phyloP scores from a whole-genome alignment of 2,888 invertebrate genomes.

The Apamea crenata region DNA sequence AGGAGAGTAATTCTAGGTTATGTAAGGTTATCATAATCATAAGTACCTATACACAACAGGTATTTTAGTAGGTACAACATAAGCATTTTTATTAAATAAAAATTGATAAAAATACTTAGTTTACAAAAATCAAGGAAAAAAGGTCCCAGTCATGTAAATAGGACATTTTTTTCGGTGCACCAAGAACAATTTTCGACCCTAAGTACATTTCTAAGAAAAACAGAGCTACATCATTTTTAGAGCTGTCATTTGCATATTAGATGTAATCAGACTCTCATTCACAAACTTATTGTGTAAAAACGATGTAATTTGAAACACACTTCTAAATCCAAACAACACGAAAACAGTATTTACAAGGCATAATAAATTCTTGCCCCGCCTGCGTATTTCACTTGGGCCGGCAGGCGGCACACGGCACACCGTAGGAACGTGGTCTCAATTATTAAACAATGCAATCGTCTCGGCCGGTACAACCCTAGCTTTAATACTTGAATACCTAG shows the following conservation, averaged over 20 bases:
- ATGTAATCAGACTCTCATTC: neutral
- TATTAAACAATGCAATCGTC: slow-evolving; percentile 89
- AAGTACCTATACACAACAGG: neutral
- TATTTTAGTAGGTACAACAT: neutral
- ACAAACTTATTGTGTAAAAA: neutral
- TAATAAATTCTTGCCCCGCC: slow-evolving; percentile 50
- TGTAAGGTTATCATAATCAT: no score
- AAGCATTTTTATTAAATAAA: no score
- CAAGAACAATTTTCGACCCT: neutral
- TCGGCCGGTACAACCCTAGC: slow-evolving; percentile 80
- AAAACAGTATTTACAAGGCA: slow-evolving; percentile 23
- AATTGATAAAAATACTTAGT: neutral
- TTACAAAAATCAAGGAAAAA: neutral
- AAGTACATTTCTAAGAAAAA: neutral
- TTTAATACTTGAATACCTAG: slow-evolving; percentile 88
- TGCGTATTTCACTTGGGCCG: slow-evolving; percentile 64
- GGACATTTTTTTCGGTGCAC: no score
- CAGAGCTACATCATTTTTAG: no score
- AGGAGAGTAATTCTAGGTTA: no score
- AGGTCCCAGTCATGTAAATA: no score
- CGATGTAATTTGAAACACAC: slow-evolving; percentile 9
- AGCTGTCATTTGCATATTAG: neutral
- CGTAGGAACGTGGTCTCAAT: slow-evolving; percentile 84
- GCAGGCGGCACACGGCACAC: slow-evolving; percentile 63
- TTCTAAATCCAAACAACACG: slow-evolving; percentile 14